phyloP scores from a whole-genome alignment of 2,888 invertebrate species.

The Odiellus spinosus region DNA sequence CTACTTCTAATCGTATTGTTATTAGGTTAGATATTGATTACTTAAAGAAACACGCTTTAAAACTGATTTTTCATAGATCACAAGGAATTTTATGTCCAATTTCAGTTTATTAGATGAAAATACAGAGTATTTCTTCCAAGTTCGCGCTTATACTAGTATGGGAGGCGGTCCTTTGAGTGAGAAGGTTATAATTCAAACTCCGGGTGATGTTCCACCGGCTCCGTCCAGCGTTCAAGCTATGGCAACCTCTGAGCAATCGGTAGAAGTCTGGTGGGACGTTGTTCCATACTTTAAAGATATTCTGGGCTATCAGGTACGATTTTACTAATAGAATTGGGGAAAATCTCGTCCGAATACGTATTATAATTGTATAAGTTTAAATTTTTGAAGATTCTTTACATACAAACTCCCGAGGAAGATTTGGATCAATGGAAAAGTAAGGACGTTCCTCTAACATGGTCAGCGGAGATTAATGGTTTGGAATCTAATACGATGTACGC shows the following conservation, averaged over 20 bases:
- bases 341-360: not conserved
- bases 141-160: slow-evolving; percentile 74
- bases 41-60: too few species aligned
- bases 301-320: slow-evolving; percentile 50
- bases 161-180: slow-evolving; percentile 86
- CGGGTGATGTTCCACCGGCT: slow-evolving; percentile 76
- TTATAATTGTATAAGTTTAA: not conserved
- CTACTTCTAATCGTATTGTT: slow-evolving; percentile 36
- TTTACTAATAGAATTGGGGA: too few species aligned
- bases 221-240: slow-evolving; percentile 84
- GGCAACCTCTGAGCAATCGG: slow-evolving; percentile 79
- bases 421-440: slow-evolving; percentile 81
- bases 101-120: slow-evolving; percentile 56
- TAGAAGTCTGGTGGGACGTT: slow-evolving; percentile 46
- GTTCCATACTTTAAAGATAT: slow-evolving; percentile 21
- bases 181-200: slow-evolving; percentile 61
- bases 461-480: slow-evolving; percentile 70
- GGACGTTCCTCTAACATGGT: slow-evolving; percentile 67
- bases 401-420: slow-evolving; percentile 65
- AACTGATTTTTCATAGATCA: too few species aligned
- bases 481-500: slow-evolving; percentile 84
- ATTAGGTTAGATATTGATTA: too few species aligned
- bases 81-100: too few species aligned
- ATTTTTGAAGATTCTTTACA: slow-evolving; percentile 21
- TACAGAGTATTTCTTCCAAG: slow-evolving; percentile 64